These are phyloP conservation scores for Oxyruncus cristatus DNA, from an alignment of 2,113 vertebrate species.

Conservation along the genomic window DNA sequence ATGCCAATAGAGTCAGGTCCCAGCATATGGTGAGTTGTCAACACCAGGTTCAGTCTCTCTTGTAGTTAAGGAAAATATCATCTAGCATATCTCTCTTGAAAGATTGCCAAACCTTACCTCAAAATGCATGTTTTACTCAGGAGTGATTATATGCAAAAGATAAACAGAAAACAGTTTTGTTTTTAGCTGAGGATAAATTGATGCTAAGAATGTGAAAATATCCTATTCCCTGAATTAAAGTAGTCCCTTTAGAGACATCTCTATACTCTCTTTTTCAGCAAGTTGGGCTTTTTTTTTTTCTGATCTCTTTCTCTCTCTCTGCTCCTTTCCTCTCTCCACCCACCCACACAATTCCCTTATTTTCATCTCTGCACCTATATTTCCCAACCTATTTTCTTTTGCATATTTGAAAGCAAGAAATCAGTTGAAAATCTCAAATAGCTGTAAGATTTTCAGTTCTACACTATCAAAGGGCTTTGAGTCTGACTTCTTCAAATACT, in stretches of 20 bases:
- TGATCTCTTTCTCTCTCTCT: not conserved
- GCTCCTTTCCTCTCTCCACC: not conserved
- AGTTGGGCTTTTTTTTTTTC: not conserved
- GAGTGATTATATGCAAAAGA: not conserved
- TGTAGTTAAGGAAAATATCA: not conserved
- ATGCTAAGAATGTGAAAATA: slow-evolving; percentile 10
- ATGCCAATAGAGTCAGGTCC: not conserved
- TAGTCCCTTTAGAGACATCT: not conserved
- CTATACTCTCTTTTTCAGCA: not conserved
- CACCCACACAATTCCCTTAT: slow-evolving; percentile 9
- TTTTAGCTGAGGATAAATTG: slow-evolving; percentile 7
- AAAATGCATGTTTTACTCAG: not conserved
- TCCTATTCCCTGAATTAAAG: not conserved
- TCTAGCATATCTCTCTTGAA: not conserved
- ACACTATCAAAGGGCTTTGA: not conserved
- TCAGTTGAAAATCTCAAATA: not conserved
- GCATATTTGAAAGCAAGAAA: slow-evolving; percentile 1
- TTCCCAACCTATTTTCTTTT: not conserved
- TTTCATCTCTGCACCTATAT: not conserved
- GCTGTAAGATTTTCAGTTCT: not conserved
- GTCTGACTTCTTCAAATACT: not conserved
- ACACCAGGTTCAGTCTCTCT: not conserved
- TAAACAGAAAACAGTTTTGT: slow-evolving; percentile 16
- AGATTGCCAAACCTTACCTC: not conserved
- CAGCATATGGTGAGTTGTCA: not conserved